Evolutionary conservation across 1,140 invertebrate genomes (phyloP), one percentile per base, ranked within the genome.

Genomic region (Pseudoatta argentina): DNA sequence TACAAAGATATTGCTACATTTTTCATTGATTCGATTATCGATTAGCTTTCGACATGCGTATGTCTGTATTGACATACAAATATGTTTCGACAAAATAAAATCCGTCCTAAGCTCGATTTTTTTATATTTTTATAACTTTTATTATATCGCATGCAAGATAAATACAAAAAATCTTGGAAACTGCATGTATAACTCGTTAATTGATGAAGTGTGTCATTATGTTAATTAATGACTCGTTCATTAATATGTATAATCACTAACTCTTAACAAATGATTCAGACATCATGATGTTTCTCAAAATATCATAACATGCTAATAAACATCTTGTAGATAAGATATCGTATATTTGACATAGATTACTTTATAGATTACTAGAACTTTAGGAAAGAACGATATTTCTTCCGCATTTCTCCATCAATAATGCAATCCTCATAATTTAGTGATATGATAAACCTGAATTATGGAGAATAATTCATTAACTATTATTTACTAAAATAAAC

Each of bases 1-100:
- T 55, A 30, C 18, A 0, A 7, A 5, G 2, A 10, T 55, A 18
- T 69, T 24, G 16, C 10, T 63, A 51, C 44, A 7, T 59, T 24
- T 48, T 55, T 51, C 27, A 79, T 78, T 18, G 48, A 44, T 78
- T 64, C 21, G 12, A 48, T 21, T 57, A 63, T 86, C 51, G 53
- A 67, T 75, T 51, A 24, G 7, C 48, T 72, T 86, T 27, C 4
- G 21, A 63, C 34, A 81, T 16, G 1, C 30, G 18, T 34, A 5
- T 10, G n/a, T 30, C 14, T 6, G 10, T 14, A 39, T 63, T 21
- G 71, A 76, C 18, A 76, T 24, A 24, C 24, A 63, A 30, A 21
- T 21, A 24, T 39, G 30, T 30, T 30, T 3, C 30, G 4, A 30
- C 30, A 30, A 30, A 30, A 30, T 30, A 30, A 30, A 30, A 30